Base-by-base conservation (phyloP, 1,140 invertebrate genomes). In the Chrysoperla carnea region DNA sequence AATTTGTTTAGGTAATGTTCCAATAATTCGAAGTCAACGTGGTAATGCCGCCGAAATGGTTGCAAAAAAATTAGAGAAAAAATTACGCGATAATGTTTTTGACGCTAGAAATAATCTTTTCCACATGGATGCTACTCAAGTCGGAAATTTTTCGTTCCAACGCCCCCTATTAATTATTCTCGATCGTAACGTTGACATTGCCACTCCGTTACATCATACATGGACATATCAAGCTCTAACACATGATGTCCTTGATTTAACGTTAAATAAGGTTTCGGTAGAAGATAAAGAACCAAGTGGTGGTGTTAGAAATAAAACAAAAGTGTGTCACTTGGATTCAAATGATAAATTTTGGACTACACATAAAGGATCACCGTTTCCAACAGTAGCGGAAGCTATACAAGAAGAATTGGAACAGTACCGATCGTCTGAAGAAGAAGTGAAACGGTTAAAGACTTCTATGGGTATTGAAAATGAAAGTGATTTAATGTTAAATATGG, bases 1-100 rank as follows among this genome's bases (percentile, higher is more conserved):
- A 11, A 33, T 2, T 4, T 47, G 47, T 52, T 42, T 44, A 80
- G 84, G 87, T 48, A 84, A 84, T 53, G 84, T 98, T 29, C 95
- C 95, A 8, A 85, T 99, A 37, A 99, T 99, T 51, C 70, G 93
- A 45, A 89, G 89, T 66, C 88, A 89, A 6, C 79, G 83, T 61
- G 91, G 91, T 28, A 97, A 95, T 70, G 94, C 95, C 8, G 94
- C 95, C 2, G 93, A 98, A 70, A 91, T 94, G 82, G 91, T 99
- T 1, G 91, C 88, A 3, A 84, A 90, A 64, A 95, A 94, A 64
- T 67, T 99, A 39, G 90, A 99, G 54, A 96, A 97, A 62, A 98
- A 98, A 65, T 68, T 99, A 15, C 64, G 91, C 37, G 93, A 99
- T 59, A 99, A 98, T 69, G 66, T 99, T 4, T 82, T 91, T 69